Evolutionary conservation across 2,113 vertebrate genomes (phyloP).

Genomic region (Pagrus major): DNA sequence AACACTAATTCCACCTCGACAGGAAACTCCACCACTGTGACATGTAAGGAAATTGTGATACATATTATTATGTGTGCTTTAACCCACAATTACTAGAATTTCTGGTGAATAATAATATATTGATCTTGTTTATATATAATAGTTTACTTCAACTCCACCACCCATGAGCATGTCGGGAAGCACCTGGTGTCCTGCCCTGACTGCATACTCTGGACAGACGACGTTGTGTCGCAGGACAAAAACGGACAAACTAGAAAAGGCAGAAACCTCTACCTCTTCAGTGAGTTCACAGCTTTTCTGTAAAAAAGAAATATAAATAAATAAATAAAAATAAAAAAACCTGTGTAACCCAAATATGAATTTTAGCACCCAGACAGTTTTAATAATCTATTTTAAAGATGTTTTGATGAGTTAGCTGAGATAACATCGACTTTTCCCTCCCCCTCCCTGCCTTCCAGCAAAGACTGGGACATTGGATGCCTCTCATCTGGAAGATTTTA

Average conservation of each 20-base stretch:
- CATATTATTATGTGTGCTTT: not conserved
- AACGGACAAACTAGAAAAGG: not conserved
- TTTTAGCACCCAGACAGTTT: no score
- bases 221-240: accelerated
- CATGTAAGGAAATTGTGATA: slow-evolving; percentile 46
- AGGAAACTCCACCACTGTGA: not conserved
- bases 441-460: slow-evolving; percentile 32
- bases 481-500: slow-evolving; percentile 41
- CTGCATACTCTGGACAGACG: slow-evolving; percentile 57
- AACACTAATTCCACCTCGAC: not conserved
- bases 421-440: not conserved
- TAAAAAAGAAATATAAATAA: no score
- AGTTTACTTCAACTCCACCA: slow-evolving; percentile 40
- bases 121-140: not conserved
- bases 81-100: not conserved
- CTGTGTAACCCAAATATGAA: no score
- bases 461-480: slow-evolving; percentile 35
- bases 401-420: not conserved
- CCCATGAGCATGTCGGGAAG: not conserved
- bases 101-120: not conserved
- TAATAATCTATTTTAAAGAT: not conserved
- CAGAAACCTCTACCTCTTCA: slow-evolving; percentile 53
- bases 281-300: slow-evolving; percentile 39
- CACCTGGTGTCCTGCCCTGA: slow-evolving; percentile 55
- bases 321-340: no score